Conservation (phyloP, 2,888 invertebrate genomes). For the Magallana nippona region DNA sequence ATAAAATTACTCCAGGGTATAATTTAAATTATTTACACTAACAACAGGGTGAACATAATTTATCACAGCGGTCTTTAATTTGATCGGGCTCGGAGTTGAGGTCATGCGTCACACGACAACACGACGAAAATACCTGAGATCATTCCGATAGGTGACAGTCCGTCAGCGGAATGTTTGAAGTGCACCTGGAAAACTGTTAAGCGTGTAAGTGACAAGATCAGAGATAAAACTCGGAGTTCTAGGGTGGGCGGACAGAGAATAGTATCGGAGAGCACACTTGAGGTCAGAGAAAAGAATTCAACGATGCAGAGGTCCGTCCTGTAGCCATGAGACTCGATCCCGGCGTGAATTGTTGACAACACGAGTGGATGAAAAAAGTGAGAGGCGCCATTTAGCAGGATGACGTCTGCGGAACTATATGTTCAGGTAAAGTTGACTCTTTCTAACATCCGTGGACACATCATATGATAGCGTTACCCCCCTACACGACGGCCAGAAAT, state of each 20-base stretch:
- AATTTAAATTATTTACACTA: no score
- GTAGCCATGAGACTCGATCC: slow-evolving; percentile 21
- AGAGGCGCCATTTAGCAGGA: neutral
- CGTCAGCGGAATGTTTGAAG: slow-evolving; percentile 38
- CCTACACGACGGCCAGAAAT: no score
- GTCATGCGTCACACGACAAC: slow-evolving; percentile 4
- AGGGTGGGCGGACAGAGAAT: slow-evolving; percentile 44
- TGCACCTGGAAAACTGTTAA: slow-evolving; percentile 35
- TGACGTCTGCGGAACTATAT: slow-evolving; percentile 39
- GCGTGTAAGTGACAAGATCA: slow-evolving; percentile 34
- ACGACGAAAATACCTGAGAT: slow-evolving; percentile 26
- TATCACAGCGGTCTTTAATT: neutral
- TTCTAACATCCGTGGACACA: no score
- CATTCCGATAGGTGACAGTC: slow-evolving; percentile 21
- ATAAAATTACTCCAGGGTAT: no score
- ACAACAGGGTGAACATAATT: no score
- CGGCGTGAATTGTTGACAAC: neutral
- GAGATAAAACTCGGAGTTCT: slow-evolving; percentile 37
- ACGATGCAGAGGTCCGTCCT: neutral
- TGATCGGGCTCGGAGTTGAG: neutral
- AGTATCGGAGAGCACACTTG: slow-evolving; percentile 5
- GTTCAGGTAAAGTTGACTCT: slow-evolving; percentile 21
- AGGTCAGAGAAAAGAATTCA: neutral
- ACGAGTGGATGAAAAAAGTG: neutral
- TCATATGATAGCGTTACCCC: no score